Base-by-base conservation (phyloP, 2,888 invertebrate species). In the Taphrorychus bicolor region DNA sequence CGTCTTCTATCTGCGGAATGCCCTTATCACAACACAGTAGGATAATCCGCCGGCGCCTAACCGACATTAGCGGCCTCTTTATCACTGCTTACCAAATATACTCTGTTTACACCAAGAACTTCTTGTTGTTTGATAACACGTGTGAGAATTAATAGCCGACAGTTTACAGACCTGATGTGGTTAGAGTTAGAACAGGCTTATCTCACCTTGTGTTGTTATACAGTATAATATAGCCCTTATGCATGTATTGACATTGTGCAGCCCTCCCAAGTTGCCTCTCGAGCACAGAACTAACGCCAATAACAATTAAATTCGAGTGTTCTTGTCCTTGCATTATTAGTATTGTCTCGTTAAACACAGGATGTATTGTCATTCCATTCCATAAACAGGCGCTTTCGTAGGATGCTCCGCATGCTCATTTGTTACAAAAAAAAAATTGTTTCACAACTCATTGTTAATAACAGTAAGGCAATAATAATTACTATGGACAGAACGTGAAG, bases 71-170 rank as follows among this genome's bases (percentile, higher is more conserved):
- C 40, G 40, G 56, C 40, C 16, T 32, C 56, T 56, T 59, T 59
- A 59, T 59, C 59, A 48, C 42, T 21, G 17, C 45, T 23, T 42
- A 22, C 42, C 61, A 56, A 48, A 56, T 54, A 48, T 45, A 24
- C 42, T n/a, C 32, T 56, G 48, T 42, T 62, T 45, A 62, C 56
- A 16, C 48, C 18, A 17, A 56, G 49, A 19, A 56, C 41, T 23
- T 19, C 49, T 54, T 45, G 48, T 62, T 63, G 21, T 57, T 63
- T 23, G 32, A 54, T 54, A 23, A 32, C 24, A 63, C 63, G 63
- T 63, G 63, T 57, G 63, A 63, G 14, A 62, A 62, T 14, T 17
- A 32, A 32, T 45, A 17, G 32, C 7, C 32, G 11, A 45, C 14
- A 32, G 7, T 7, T 45, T 45, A 45, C 14, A 14, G 16, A 45